A percentile compares a stretch with the other conserved stretches of the same genome.
Evolutionary conservation across 1,140 invertebrate species (phyloP).

Genomic region (Brachionus sp.): DNA sequence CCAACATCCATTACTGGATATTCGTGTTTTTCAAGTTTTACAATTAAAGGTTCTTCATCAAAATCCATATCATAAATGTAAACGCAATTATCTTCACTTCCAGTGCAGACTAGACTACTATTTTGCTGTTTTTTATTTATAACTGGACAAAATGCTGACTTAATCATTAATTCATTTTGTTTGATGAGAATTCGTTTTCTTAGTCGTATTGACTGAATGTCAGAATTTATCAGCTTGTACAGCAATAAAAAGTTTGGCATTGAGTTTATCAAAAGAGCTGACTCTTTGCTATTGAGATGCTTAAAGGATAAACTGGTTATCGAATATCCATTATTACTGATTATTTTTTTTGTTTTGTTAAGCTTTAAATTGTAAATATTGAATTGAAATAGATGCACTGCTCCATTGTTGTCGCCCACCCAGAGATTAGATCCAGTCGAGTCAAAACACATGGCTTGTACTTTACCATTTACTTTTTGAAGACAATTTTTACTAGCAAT

Average conservation of each 20-base stretch:
- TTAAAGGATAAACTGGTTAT: slow-evolving; percentile 74
- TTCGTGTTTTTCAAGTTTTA: slow-evolving; percentile 78
- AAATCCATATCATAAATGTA: slow-evolving; percentile 77
- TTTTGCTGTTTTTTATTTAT: slow-evolving; percentile 13
- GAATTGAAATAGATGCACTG: slow-evolving; percentile 69
- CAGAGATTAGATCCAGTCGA: slow-evolving; percentile 74
- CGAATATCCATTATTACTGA: slow-evolving; percentile 62
- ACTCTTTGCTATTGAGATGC: slow-evolving; percentile 75
- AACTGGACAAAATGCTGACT: slow-evolving; percentile 31
- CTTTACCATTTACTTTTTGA: slow-evolving; percentile 71
- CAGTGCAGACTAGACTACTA: slow-evolving; percentile 17
- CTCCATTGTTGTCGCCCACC: slow-evolving; percentile 76
- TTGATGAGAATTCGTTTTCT: slow-evolving; percentile 30
- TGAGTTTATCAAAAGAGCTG: slow-evolving; percentile 73
- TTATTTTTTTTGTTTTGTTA: slow-evolving; percentile 63
- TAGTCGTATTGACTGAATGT: background rate
- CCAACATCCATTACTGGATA: slow-evolving; percentile 74
- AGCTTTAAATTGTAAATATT: slow-evolving; percentile 70
- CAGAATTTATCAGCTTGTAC: slow-evolving; percentile 49
- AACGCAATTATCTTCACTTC: slow-evolving; percentile 60
- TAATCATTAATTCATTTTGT: background rate
- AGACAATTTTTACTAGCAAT: slow-evolving; percentile 67
- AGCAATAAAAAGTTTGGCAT: slow-evolving; percentile 72
- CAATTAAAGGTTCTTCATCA: slow-evolving; percentile 69
- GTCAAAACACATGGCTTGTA: slow-evolving; percentile 73